phyloP scores from a whole-genome alignment of 2,888 invertebrate species.

The Pristionchus mayeri region DNA sequence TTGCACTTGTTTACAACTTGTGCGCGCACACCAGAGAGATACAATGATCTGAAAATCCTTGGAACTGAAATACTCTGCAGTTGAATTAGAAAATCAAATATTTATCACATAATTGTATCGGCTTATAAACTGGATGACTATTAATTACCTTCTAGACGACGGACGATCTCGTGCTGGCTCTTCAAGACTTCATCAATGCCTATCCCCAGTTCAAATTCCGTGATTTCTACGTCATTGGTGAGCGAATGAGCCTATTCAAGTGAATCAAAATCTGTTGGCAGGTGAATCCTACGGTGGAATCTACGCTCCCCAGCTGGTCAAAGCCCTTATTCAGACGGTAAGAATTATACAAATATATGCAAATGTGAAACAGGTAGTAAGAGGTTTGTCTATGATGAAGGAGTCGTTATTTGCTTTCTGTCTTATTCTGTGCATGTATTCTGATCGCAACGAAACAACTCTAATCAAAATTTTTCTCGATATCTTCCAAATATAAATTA shows the following conservation, averaged over 20 bases:
- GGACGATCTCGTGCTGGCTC: conserved; percentile 77
- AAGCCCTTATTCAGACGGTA: conserved; percentile 50
- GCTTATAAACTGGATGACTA: too few species aligned
- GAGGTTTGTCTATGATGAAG: background rate
- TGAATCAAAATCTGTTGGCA: background rate
- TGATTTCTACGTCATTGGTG: conserved; percentile 40
- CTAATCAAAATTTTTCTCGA: too few species aligned
- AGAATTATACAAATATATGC: background rate
- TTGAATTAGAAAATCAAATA: too few species aligned
- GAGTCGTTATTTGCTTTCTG: too few species aligned
- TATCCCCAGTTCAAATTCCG: conserved; percentile 77
- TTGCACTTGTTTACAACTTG: too few species aligned
- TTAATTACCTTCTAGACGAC: conserved; percentile 74
- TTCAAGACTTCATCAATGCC: conserved; percentile 78
- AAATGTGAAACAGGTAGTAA: background rate
- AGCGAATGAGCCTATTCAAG: background rate
- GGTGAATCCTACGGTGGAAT: conserved; percentile 73
- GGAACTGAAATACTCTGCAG: too few species aligned
- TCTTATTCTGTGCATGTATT: too few species aligned
- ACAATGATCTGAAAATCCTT: too few species aligned
- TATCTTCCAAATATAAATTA: too few species aligned
- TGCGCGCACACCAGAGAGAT: too few species aligned
- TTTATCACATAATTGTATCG: too few species aligned
- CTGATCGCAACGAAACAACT: background rate
- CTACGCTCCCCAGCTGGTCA: conserved; percentile 77